Percentiles rank a stretch among this genome's conserved stretches.
Conservation (phyloP, 2,888 invertebrate genomes). For the Megamerina dolium region DNA sequence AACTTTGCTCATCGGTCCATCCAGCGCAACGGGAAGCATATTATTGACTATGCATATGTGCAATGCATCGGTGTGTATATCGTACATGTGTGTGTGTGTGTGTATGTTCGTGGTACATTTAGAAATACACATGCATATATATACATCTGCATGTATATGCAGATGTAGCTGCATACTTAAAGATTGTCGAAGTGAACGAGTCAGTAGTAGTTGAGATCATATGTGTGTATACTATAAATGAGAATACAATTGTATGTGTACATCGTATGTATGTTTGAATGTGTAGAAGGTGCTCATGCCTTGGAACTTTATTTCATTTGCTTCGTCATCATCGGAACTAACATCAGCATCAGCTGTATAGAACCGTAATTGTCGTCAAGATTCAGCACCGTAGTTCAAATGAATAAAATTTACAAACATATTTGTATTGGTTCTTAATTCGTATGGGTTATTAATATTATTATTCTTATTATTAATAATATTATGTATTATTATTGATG, state of each 20-base stretch:
- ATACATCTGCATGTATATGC: background rate
- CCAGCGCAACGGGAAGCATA: background rate
- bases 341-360: conserved; percentile 9
- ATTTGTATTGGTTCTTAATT: too few relatives aligned
- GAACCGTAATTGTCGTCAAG: conserved; percentile 9
- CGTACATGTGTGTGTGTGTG: background rate
- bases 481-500: too few relatives aligned
- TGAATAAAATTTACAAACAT: background rate
- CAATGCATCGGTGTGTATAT: too few relatives aligned
- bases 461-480: too few relatives aligned
- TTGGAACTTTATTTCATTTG: conserved; percentile 6
- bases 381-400: conserved; percentile 6
- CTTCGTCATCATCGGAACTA: conserved; percentile 9
- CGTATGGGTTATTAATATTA: too few relatives aligned
- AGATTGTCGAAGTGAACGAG: conserved; percentile 5
- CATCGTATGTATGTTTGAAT: background rate
- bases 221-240: background rate
- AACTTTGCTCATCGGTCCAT: background rate
- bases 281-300: conserved; percentile 7
- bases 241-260: too few relatives aligned
- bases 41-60: conserved; percentile 4
- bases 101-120: background rate
- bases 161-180: background rate
- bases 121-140: background rate
- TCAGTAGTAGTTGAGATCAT: background rate